Conservation (phyloP, 2,888 invertebrate species). For the Polylopha cassiicola region DNA sequence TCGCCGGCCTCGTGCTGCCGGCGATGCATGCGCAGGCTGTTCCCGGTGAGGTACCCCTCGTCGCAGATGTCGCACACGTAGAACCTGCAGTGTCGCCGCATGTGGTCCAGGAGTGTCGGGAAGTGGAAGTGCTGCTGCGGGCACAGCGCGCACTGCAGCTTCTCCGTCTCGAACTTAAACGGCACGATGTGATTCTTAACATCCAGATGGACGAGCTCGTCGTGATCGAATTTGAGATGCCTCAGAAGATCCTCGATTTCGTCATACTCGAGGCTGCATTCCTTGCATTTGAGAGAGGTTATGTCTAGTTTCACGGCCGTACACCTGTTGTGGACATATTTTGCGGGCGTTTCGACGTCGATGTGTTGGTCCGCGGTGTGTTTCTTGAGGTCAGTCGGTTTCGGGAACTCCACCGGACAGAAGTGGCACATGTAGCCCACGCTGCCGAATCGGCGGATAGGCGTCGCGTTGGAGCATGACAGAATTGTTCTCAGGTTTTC, state of each 20-base stretch:
- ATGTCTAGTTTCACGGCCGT: constrained; percentile 32
- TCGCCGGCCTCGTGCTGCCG: constrained; percentile 12
- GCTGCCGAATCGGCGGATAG: constrained; percentile 44
- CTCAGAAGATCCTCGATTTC: constrained; percentile 22
- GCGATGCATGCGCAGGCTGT: constrained; percentile 8
- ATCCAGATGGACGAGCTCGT: constrained; percentile 2
- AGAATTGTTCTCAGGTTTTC: constrained; percentile 48
- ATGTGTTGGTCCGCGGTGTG: constrained; percentile 43
- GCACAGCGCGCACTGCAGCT: constrained; percentile 38
- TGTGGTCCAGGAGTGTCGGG: constrained; percentile 41
- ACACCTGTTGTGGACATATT: constrained; percentile 29
- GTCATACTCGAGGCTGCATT: constrained; percentile 14
- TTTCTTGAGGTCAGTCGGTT: constrained; percentile 42
- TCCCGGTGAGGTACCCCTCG: constrained; percentile 12
- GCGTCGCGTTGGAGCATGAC: constrained; percentile 36
- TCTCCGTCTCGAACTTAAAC: constrained; percentile 15
- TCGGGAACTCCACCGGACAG: constrained; percentile 47
- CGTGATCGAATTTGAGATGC: constrained; percentile 8
- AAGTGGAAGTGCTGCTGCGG: constrained; percentile 41
- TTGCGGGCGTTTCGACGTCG: constrained; percentile 34
- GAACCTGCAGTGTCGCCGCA: constrained; percentile 25
- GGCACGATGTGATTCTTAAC: constrained; percentile 10
- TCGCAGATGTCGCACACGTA: constrained; percentile 18
- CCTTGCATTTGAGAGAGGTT: constrained; percentile 30
- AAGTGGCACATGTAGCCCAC: constrained; percentile 50